A percentile compares a stretch with the other conserved stretches of the same genome.
These are phyloP conservation scores for Eilema griseolum DNA, from an alignment of 2,888 invertebrate species.

Conservation along the genomic window DNA sequence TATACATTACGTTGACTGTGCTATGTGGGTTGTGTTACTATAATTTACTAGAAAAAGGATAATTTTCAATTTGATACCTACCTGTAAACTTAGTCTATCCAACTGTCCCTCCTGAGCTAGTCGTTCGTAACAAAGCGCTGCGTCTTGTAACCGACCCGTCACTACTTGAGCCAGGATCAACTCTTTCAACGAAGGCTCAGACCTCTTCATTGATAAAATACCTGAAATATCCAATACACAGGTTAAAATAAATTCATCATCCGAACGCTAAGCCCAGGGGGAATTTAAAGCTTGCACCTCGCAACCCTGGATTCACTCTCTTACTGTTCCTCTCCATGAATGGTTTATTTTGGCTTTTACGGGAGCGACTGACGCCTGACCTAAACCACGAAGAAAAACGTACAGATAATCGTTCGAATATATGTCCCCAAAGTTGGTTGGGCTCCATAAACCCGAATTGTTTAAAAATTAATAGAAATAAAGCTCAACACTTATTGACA, in stretches of 20 bases:
- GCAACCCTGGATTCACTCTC: neutral
- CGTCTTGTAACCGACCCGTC: conserved; percentile 93
- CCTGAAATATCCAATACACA: conserved; percentile 67
- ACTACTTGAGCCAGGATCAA: conserved; percentile 94
- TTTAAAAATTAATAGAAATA: too few relatives aligned
- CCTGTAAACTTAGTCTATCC: conserved; percentile 80
- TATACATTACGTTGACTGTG: too few relatives aligned
- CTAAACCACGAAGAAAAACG: neutral
- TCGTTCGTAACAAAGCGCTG: conserved; percentile 95
- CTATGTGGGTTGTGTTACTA: too few relatives aligned
- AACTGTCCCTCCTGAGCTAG: conserved; percentile 88
- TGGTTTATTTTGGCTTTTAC: too few relatives aligned
- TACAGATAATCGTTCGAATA: too few relatives aligned
- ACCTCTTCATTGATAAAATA: conserved; percentile 91
- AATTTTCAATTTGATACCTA: conserved; percentile 40
- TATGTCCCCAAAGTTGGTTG: too few relatives aligned
- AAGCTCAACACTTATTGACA: too few relatives aligned
- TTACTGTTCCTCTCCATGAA: too few relatives aligned
- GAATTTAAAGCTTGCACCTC: neutral
- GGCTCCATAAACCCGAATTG: too few relatives aligned
- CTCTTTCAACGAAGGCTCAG: conserved; percentile 93
- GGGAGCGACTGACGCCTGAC: neutral
- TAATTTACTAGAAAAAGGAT: too few relatives aligned
- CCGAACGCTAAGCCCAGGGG: neutral
- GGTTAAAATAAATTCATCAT: neutral